Evolutionary conservation across 2,888 invertebrate species (phyloP), one percentile per base, ranked within the genome.

Genomic region (Chrysopilus asiliformis): DNA sequence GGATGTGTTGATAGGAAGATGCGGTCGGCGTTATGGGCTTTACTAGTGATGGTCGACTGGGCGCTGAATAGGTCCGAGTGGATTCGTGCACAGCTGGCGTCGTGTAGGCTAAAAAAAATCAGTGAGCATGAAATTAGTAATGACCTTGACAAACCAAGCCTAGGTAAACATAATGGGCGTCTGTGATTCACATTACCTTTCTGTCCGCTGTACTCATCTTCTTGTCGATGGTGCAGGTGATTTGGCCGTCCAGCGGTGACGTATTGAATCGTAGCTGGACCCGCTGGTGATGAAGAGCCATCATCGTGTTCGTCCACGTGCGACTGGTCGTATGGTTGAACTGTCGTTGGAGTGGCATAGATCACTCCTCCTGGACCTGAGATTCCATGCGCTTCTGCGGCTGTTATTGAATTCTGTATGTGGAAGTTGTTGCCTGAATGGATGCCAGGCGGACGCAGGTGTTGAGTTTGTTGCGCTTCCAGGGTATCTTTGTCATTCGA

Each of bases 71-170:
- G 15, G 43, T 45, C 14, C 38, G 34, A 7, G 34, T 38, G 5
- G 36, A 39, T 31, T 45, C 45, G 32, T 44, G 43, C 4, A 42
- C 41, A 14, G 41, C 38, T 13, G 38, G 24, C 9, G 38, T 18
- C 14, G 13, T 30, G 15, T 19, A 28, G n/a, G 37, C 32, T 32
- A 29, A 13, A 29, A 28, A 5, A 29, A 28, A 19, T n/a, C n/a
- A n/a, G n/a, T n/a, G n/a, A n/a, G n/a, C n/a, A n/a, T n/a, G n/a
- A n/a, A n/a, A n/a, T n/a, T n/a, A n/a, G n/a, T n/a, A n/a, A n/a
- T n/a, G n/a, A n/a, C n/a, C n/a, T n/a, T n/a, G n/a, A n/a, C n/a
- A n/a, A n/a, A n/a, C n/a, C n/a, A n/a, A n/a, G n/a, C n/a, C n/a
- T n/a, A n/a, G n/a, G n/a, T n/a, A n/a, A n/a, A n/a, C n/a, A n/a